Percentiles rank a stretch among this genome's conserved stretches.
phyloP scores from a whole-genome alignment of 2,113 vertebrate species.

The Montifringilla adamsi region DNA sequence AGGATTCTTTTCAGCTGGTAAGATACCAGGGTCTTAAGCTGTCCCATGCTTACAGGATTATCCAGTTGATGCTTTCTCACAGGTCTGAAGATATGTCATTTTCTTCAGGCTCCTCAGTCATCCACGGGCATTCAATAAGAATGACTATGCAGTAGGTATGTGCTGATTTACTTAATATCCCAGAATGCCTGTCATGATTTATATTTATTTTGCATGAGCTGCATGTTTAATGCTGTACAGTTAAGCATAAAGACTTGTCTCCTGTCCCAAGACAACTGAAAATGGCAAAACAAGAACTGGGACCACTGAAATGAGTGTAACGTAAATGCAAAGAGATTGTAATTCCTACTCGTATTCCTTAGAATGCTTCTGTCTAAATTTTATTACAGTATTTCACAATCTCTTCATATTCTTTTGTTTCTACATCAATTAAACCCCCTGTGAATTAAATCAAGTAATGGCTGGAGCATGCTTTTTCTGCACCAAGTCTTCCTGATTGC shows the following conservation, averaged over 20 bases:
- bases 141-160: not conserved
- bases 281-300: not conserved
- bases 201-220: constrained; percentile 20
- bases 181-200: not conserved
- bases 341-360: not conserved
- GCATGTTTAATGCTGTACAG: not conserved
- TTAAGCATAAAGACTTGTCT: not conserved
- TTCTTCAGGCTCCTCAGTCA: not conserved
- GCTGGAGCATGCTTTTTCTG: not conserved
- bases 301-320: not conserved
- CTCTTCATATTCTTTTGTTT: not conserved
- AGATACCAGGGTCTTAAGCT: not conserved
- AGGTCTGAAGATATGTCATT: not conserved
- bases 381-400: not conserved
- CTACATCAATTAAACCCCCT: not conserved
- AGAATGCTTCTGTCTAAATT: not conserved
- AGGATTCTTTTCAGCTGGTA: not conserved
- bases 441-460: not conserved
- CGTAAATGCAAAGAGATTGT: not conserved
- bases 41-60: not conserved
- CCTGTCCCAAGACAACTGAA: not conserved
- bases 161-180: not conserved
- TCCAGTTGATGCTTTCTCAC: not conserved
- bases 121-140: not conserved
- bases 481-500: not conserved